Evolutionary conservation across 2,797 vertebrate species (phyloP).

Genomic region (Apogon hyalosoma): DNA sequence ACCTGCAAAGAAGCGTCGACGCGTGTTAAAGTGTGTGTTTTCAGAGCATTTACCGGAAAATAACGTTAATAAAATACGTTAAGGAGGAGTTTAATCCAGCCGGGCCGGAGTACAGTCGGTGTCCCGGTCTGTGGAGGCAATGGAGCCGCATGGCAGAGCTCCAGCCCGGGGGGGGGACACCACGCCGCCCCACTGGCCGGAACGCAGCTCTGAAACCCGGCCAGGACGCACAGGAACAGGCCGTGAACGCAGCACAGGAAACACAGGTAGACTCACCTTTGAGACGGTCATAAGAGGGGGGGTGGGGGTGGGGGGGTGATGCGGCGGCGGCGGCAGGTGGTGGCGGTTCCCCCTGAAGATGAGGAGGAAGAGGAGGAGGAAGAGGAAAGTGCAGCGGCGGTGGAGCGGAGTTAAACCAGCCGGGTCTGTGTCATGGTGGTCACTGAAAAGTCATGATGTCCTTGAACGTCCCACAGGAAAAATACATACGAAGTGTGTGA

Average conservation of each 20-base stretch:
- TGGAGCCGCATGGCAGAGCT: slow-evolving; percentile 54
- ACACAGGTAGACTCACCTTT: slow-evolving; percentile 69
- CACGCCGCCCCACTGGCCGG: slow-evolving; percentile 8
- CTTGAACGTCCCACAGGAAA: too few relatives aligned
- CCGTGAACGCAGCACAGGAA: not conserved
- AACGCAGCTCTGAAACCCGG: not conserved
- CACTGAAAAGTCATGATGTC: slow-evolving; percentile 56
- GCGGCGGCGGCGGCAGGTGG: slow-evolving; percentile 74
- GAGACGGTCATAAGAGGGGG: slow-evolving; percentile 75
- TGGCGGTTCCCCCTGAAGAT: slow-evolving; percentile 47
- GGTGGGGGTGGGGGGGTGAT: not conserved
- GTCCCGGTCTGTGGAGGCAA: slow-evolving; percentile 10
- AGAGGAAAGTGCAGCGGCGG: not conserved
- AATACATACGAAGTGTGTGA: not conserved
- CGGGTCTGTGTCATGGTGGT: slow-evolving; percentile 39
- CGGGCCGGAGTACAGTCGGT: not conserved
- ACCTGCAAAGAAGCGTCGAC: too few relatives aligned
- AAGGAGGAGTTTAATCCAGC: not conserved
- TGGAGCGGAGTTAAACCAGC: slow-evolving; percentile 43
- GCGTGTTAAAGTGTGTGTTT: too few relatives aligned
- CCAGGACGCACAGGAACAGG: not conserved
- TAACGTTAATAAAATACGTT: too few relatives aligned
- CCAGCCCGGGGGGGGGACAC: slow-evolving; percentile 15
- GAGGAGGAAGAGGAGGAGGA: slow-evolving; percentile 8
- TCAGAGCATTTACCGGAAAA: too few relatives aligned